Percentiles rank a stretch among this genome's conserved stretches.
Conservation (phyloP, 2,888 invertebrate species). For the Cephus rjabovi region DNA sequence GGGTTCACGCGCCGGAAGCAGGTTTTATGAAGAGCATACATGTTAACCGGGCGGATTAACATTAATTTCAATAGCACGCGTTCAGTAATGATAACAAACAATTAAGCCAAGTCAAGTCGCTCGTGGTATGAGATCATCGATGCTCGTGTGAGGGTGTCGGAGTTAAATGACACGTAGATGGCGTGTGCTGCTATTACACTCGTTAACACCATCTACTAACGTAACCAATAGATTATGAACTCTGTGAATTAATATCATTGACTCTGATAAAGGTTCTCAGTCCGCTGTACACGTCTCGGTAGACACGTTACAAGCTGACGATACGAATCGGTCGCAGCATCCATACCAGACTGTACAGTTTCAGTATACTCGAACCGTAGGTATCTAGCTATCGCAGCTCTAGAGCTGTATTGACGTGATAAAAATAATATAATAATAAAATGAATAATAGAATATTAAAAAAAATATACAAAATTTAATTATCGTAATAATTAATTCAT, state of each 20-base stretch:
- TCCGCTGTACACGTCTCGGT: not conserved
- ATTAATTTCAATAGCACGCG: slow-evolving; percentile 67
- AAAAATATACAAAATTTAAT: not conserved
- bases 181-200: slow-evolving; percentile 60
- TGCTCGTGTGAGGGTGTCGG: slow-evolving; percentile 60
- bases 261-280: slow-evolving; percentile 48
- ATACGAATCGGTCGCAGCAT: not conserved
- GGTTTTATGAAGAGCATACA: slow-evolving; percentile 54
- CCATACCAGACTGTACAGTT: not conserved
- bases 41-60: slow-evolving; percentile 60
- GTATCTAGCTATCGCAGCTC: not conserved
- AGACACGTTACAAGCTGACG: not conserved
- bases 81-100: slow-evolving; percentile 66
- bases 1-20: slow-evolving; percentile 59
- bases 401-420: not conserved
- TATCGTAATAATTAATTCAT: not conserved
- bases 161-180: slow-evolving; percentile 65
- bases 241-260: slow-evolving; percentile 63
- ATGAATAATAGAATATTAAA: not conserved
- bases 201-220: slow-evolving; percentile 60
- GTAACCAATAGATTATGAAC: slow-evolving; percentile 64
- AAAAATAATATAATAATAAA: not conserved
- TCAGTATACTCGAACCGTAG: not conserved
- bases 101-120: slow-evolving; percentile 60
- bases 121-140: slow-evolving; percentile 63